Percentiles rank a stretch among this genome's conserved stretches.
Conservation (phyloP, 1,140 invertebrate genomes). For the Epicauta chinensis region DNA sequence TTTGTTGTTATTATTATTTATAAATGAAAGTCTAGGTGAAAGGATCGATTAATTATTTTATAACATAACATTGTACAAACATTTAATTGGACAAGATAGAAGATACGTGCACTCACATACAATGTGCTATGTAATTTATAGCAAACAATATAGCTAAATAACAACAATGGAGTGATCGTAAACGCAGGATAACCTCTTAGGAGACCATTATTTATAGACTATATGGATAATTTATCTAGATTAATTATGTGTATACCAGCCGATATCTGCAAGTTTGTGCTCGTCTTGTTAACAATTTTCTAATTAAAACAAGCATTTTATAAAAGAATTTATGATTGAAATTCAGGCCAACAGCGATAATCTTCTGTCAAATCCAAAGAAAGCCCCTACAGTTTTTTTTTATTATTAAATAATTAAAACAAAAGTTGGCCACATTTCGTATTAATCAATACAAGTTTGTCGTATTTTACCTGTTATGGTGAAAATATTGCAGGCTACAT, state of each 20-base stretch:
- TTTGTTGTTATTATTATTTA: too few species aligned
- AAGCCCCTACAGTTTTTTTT: too few species aligned
- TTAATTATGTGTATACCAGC: slow-evolving; percentile 13
- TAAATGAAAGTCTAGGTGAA: slow-evolving; percentile 21
- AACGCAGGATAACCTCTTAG: slow-evolving; percentile 25
- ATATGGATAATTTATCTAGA: slow-evolving; percentile 24
- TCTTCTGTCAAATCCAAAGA: too few species aligned
- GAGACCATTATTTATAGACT: slow-evolving; percentile 22
- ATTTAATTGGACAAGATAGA: slow-evolving; percentile 36
- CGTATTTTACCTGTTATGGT: slow-evolving; percentile 2
- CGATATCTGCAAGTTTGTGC: too few species aligned
- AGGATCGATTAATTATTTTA: slow-evolving; percentile 36
- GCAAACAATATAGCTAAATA: slow-evolving; percentile 37
- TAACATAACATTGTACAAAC: slow-evolving; percentile 33
- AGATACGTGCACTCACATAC: slow-evolving; percentile 35
- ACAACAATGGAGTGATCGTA: slow-evolving; percentile 31
- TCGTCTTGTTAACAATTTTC: not conserved
- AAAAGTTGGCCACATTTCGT: too few species aligned
- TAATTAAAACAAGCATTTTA: too few species aligned
- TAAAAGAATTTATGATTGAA: too few species aligned
- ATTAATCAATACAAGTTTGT: too few species aligned
- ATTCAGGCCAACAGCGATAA: too few species aligned
- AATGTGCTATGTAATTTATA: slow-evolving; percentile 36
- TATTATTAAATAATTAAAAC: too few species aligned
- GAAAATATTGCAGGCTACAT: slow-evolving; percentile 6